These are phyloP conservation scores for Gastrophryne carolinensis DNA, from an alignment of 2,797 vertebrate species.

Conservation along the genomic window DNA sequence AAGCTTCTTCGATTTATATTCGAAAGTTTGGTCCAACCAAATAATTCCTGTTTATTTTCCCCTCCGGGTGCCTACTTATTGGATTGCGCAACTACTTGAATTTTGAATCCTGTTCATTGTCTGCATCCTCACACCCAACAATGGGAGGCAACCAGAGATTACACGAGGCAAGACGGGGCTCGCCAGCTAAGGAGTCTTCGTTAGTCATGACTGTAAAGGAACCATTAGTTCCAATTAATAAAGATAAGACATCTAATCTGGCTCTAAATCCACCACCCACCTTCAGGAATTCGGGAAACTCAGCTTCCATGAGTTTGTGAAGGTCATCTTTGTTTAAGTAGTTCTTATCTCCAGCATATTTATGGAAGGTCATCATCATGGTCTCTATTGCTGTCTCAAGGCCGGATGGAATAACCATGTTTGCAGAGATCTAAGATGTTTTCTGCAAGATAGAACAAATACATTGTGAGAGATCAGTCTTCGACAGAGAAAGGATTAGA, in stretches of 20 bases:
- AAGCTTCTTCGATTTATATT: too few relatives aligned
- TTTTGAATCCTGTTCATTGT: not conserved
- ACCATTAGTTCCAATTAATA: too few relatives aligned
- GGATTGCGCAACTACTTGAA: not conserved
- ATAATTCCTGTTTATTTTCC: too few relatives aligned
- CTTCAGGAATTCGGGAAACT: constrained; percentile 68
- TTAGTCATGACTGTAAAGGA: too few relatives aligned
- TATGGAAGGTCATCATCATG: constrained; percentile 72
- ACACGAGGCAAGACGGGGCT: not conserved
- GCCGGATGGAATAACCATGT: constrained; percentile 64
- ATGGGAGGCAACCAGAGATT: not conserved
- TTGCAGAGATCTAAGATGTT: not conserved
- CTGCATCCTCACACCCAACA: constrained; percentile 7
- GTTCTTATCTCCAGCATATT: constrained; percentile 71
- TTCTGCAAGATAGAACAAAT: constrained; percentile 6
- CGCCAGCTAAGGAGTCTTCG: not conserved
- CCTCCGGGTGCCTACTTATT: too few relatives aligned
- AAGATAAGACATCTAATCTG: too few relatives aligned
- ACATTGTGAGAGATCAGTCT: too few relatives aligned
- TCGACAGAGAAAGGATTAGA: not conserved
- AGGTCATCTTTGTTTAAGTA: constrained; percentile 75
- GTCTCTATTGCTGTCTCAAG: constrained; percentile 69
- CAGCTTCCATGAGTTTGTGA: constrained; percentile 71
- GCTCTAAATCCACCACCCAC: constrained; percentile 62
- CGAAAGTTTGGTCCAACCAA: too few relatives aligned